Base-by-base conservation (phyloP, 1,140 invertebrate species). In the Sycophaga agraensis region DNA sequence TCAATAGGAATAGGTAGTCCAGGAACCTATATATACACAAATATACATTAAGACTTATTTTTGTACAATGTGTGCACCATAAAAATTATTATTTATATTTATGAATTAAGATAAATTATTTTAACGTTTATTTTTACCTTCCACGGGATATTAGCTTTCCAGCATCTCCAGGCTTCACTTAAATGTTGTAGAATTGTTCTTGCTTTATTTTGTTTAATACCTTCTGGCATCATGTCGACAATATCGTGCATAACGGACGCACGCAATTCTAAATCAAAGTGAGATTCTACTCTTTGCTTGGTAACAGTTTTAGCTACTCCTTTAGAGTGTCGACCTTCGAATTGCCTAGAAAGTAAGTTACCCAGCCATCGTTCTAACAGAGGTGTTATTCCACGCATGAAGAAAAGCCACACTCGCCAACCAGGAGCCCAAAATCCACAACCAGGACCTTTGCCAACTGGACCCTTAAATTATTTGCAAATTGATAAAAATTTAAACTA, bases 131-230 rank as follows among this genome's bases (percentile, higher is more conserved):
- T 11, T 31, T 6, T 35, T 71, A 90, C 90, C 85, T 99, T 99
- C 98, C 98, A 99, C 0, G 98, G 98, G 73, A 99, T 99, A 80
- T 99, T 99, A 0, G 98, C 98, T 76, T 99, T 99, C 98, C 98
- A 99, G 78, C 96, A 99, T 59, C 98, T 82, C 98, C 97, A 99
- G 0, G 98, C 98, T 82, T 99, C 98, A 59, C 94, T 98, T 31
- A 99, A 82, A 87, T 99, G 98, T 75, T 99, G 97, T 66, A 99
- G 82, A 69, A 99, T 99, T 0, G 97, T 99, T 65, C 97, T 86
- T 0, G 98, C 98, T 79, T 99, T 99, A 80, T 99, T 99, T 75
- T 99, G 97, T 73, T 99, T 99, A 69, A 99, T 99, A 65, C 97
- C 97, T 82, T 99, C 97, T 0, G 98, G 98, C 98, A 99, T 99